Percentiles rank a stretch among this genome's conserved stretches.
Evolutionary conservation across 2,113 vertebrate species (phyloP).

Genomic region (Spilogale gracilis): DNA sequence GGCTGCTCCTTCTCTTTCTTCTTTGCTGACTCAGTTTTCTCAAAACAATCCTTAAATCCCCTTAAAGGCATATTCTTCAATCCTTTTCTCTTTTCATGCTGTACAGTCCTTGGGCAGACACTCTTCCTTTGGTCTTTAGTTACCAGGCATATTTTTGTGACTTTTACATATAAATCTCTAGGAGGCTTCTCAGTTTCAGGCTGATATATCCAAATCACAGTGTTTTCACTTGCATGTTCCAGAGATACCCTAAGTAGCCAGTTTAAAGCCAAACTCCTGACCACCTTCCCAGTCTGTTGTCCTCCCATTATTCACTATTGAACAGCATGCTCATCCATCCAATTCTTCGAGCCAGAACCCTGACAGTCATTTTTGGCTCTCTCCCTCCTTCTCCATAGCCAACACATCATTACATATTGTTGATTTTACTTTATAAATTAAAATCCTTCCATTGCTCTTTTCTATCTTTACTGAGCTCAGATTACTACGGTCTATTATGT

Average conservation of each 20-base stretch:
- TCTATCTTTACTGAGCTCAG: background rate
- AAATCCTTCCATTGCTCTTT: background rate
- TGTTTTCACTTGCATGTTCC: background rate
- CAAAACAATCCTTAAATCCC: background rate
- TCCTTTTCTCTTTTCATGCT: background rate
- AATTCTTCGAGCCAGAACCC: background rate
- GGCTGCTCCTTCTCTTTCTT: background rate
- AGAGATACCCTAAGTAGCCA: background rate
- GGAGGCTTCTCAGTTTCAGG: background rate
- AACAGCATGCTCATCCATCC: background rate
- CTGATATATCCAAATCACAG: background rate
- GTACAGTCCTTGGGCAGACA: background rate
- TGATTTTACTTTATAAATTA: background rate
- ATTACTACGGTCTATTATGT: background rate
- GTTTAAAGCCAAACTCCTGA: background rate
- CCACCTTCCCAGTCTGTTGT: background rate
- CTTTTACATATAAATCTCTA: background rate
- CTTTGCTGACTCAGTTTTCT: background rate
- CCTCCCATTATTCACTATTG: background rate
- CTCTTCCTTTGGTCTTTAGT: background rate
- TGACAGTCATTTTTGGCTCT: background rate
- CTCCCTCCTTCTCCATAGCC: background rate
- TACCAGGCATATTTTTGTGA: background rate
- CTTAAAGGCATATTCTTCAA: background rate
- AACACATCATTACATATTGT: background rate